phyloP scores from a whole-genome alignment of 2,888 invertebrate genomes.

The Trichopoda pennipes region DNA sequence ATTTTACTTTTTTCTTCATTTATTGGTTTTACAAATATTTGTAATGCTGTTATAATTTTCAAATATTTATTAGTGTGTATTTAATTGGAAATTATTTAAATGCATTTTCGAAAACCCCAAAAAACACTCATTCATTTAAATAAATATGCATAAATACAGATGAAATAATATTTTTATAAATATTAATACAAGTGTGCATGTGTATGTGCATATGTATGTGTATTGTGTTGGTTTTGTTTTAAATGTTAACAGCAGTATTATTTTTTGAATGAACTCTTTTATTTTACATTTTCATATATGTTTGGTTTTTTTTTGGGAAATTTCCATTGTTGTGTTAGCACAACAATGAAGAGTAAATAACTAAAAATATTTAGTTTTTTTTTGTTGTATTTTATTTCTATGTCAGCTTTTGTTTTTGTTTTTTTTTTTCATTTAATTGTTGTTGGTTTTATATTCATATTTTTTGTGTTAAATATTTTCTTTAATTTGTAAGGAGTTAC shows the following conservation, averaged over 20 bases:
- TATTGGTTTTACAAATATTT: conserved; percentile 38
- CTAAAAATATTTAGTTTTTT: conserved; percentile 27
- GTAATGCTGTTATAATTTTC: conserved; percentile 33
- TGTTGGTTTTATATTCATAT: neutral
- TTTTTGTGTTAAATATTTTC: no score
- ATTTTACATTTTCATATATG: neutral
- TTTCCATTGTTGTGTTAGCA: conserved; percentile 20
- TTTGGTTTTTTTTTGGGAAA: neutral
- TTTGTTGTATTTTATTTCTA: neutral
- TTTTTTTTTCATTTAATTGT: neutral
- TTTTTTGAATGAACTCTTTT: conserved; percentile 21
- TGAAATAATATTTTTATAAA: neutral
- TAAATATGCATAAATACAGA: conserved; percentile 12
- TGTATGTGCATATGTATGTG: neutral
- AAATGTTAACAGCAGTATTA: conserved; percentile 9
- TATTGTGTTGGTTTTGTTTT: neutral
- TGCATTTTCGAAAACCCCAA: conserved; percentile 30
- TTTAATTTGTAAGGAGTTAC: no score
- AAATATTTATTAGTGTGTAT: conserved; percentile 52
- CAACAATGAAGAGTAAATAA: conserved; percentile 45
- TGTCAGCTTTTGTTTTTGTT: neutral
- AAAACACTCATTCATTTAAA: conserved; percentile 5
- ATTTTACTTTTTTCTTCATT: neutral
- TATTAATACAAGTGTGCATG: neutral
- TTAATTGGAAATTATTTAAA: conserved; percentile 59